Base-by-base conservation (phyloP, 2,113 vertebrate species). In the Sinocyclocheilus rhinocerous region DNA sequence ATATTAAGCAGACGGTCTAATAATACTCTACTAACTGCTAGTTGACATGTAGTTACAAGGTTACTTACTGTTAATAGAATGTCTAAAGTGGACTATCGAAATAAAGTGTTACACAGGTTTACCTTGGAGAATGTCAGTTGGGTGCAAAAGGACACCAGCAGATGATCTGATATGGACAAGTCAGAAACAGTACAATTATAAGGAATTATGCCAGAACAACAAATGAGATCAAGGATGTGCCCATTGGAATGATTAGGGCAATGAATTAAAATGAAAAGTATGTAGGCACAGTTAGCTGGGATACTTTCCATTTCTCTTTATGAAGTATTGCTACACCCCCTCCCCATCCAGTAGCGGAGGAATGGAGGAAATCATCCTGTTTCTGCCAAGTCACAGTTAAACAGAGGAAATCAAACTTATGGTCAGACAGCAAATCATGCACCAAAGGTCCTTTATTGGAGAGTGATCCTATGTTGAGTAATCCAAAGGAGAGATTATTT, bases 321-420 rank as follows among this genome's bases (percentile, higher is more conserved):
- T 84, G 11, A n/a, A 84, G 10, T 45, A 78, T 85, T 11, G 36
- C 57, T 10, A 84, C 7, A 33, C 50, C 82, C 24, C 55, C 83
- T 15, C 83, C 83, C 36, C 22, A 3, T 11, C 73, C 83, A 4
- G 52, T 61, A 16, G 16, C 15, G 36, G 72, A 33, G 29, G 29
- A 33, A 22, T 24, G 39, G 33, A 76, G 10, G 16, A 39, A 39
- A 36, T 85, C 75, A 29, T 78, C 42, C 9, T 36, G 24, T 45
- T 77, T 29, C 36, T 78, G 84, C 72, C 84, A 85, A 29, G n/a
- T 85, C 26, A 78, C 57, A 50, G 57, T 77, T 61, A 85, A 20
- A 45, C 84, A 78, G 7, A 78, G 9, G n/a, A 85, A 63, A 6
- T 48, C 65, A 10, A 72, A 72, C 65, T 83, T 36, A 72, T 6